Evolutionary conservation across 2,113 vertebrate genomes (phyloP).

Genomic region (Hemichromis elongatus): DNA sequence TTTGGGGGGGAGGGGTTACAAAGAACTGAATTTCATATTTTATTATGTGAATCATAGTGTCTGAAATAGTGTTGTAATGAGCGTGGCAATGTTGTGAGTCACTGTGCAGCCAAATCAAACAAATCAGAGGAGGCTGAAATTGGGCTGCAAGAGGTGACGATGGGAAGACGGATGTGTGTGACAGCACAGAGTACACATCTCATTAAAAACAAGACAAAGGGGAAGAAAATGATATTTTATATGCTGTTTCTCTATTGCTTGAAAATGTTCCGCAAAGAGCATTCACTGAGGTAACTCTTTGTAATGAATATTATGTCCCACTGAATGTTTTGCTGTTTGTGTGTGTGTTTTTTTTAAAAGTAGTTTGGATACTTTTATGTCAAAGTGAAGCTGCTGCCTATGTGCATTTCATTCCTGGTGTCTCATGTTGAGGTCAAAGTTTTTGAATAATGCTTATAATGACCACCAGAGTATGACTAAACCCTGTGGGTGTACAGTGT

Average conservation of each 20-base stretch:
- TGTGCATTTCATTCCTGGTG: neutral
- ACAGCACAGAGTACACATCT: neutral
- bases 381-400: neutral
- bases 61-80: neutral
- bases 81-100: constrained; percentile 17
- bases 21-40: neutral
- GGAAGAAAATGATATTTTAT: neutral
- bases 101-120: constrained; percentile 11
- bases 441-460: neutral
- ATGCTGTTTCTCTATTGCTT: neutral
- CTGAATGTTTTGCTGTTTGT: neutral
- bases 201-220: neutral
- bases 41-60: neutral
- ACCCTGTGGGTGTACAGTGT: neutral
- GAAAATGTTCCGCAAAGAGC: neutral
- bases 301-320: neutral
- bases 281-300: neutral
- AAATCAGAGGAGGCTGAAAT: neutral
- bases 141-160: neutral
- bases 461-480: neutral
- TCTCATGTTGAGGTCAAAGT: neutral
- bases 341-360: neutral
- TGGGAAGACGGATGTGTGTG: neutral
- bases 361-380: neutral
- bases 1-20: neutral